These are phyloP conservation scores for Trididemnum clinides DNA, from an alignment of 23 tunicate genomes.

Conservation along the genomic window DNA sequence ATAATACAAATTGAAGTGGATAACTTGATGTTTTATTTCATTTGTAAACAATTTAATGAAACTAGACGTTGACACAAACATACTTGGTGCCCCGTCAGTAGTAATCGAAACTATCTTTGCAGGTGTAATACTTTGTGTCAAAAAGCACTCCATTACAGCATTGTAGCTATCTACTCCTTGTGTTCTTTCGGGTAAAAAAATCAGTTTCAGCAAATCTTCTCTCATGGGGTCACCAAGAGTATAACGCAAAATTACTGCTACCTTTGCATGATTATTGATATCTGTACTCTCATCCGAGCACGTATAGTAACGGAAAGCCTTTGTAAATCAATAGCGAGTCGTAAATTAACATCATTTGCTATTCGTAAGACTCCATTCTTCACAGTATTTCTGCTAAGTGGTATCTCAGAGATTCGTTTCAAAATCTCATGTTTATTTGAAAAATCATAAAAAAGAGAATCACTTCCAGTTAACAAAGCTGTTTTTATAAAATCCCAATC, in stretches of 20 bases:
- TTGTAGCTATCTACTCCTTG: too few relatives aligned
- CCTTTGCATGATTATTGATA: too few relatives aligned
- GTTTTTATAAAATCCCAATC: background rate
- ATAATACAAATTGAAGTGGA: background rate
- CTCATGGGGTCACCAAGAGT: background rate
- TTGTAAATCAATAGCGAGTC: background rate
- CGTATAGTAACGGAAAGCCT: background rate
- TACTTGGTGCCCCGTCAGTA: background rate
- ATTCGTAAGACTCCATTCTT: too few relatives aligned
- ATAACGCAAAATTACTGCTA: background rate
- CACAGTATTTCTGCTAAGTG: too few relatives aligned
- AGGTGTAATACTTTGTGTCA: too few relatives aligned
- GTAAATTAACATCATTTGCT: background rate
- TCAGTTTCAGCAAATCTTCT: background rate
- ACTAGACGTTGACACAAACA: background rate
- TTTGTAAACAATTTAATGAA: background rate
- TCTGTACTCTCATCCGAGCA: too few relatives aligned
- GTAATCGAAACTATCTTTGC: too few relatives aligned
- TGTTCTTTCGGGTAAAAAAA: too few relatives aligned
- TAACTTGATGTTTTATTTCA: background rate
- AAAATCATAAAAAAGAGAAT: background rate
- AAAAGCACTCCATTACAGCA: too few relatives aligned
- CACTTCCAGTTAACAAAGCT: too few relatives aligned
- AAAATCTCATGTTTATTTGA: background rate
- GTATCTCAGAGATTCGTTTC: too few relatives aligned